Evolutionary conservation across 2,888 invertebrate species (phyloP).

Genomic region (Trichopria drosophilae): DNA sequence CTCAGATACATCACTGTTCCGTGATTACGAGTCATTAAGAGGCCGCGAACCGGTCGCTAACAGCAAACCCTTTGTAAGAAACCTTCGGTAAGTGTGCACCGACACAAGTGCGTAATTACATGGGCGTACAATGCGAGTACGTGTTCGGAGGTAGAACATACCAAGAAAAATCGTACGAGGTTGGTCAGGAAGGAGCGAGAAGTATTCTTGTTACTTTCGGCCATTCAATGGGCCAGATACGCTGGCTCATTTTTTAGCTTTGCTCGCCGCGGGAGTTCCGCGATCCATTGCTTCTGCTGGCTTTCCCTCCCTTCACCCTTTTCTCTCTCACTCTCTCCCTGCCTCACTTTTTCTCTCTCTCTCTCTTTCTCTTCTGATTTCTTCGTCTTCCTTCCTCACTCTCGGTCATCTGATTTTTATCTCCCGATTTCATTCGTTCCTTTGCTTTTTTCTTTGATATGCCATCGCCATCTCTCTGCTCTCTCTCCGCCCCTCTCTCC

Average conservation of each 20-base stretch:
- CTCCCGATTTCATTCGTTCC: constrained; percentile 15
- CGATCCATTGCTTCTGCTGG: no score
- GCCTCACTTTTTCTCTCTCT: constrained; percentile 18
- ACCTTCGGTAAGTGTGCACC: no score
- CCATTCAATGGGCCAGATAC: constrained; percentile 32
- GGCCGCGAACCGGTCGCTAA: no score
- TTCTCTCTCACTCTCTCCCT: constrained; percentile 11
- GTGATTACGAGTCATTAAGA: constrained; percentile 52
- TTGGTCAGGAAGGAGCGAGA: constrained; percentile 7
- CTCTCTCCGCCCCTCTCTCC: no score
- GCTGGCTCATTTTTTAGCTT: constrained; percentile 45
- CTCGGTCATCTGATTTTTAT: constrained; percentile 13
- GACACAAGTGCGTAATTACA: no score
- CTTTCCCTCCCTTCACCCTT: constrained; percentile 27
- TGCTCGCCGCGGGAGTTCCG: constrained; percentile 44
- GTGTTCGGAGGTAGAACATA: no score
- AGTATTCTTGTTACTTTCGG: constrained; percentile 35
- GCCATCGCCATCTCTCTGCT: no score
- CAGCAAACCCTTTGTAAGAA: no score
- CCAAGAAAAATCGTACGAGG: no score
- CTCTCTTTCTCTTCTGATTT: constrained; percentile 20
- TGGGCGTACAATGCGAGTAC: no score
- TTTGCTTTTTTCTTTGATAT: no score
- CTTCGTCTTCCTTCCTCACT: constrained; percentile 3
- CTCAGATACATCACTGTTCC: constrained; percentile 48